Percentiles rank a stretch among this genome's conserved stretches.
phyloP scores from a whole-genome alignment of 2,797 vertebrate species.

The Rhinatrema bivittatum region DNA sequence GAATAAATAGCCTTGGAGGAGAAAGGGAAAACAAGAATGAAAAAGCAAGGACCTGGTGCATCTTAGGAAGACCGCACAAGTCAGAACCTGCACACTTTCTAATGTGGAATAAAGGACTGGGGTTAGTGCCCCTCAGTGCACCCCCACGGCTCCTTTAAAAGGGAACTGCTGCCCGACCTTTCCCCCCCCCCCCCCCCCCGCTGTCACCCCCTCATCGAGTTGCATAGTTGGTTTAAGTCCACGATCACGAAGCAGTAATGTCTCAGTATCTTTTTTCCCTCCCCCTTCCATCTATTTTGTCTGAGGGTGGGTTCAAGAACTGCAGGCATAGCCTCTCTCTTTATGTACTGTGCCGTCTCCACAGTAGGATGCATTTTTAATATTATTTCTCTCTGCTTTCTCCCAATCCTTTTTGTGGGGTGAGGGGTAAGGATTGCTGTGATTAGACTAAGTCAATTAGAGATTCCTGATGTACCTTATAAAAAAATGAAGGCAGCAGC shows the following conservation, averaged over 20 bases:
- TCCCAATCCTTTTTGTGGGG: no score
- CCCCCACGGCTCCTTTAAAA: not conserved
- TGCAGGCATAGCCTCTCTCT: constrained; percentile 54
- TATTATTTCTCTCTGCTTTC: constrained; percentile 13
- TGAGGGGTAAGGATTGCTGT: no score
- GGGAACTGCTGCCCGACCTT: not conserved
- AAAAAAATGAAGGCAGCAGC: no score
- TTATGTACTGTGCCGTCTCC: constrained; percentile 40
- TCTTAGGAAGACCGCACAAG: not conserved
- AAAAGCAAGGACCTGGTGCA: not conserved
- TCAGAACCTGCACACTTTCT: not conserved
- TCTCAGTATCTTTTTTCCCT: constrained; percentile 11
- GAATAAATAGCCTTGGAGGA: no score
- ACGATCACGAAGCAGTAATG: constrained; percentile 46
- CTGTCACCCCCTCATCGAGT: constrained; percentile 5
- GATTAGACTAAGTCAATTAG: no score
- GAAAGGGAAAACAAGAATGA: not conserved
- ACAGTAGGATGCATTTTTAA: constrained; percentile 48
- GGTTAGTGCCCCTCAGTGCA: not conserved
- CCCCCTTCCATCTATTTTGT: constrained; percentile 42
- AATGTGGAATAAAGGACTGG: no score
- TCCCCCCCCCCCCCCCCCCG: not conserved
- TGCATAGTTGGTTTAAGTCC: constrained; percentile 25
- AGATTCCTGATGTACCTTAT: no score
- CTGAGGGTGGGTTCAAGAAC: constrained; percentile 51